These are phyloP conservation scores for Macroglossus sobrinus DNA, from an alignment of 2,113 vertebrate species.

Conservation along the genomic window DNA sequence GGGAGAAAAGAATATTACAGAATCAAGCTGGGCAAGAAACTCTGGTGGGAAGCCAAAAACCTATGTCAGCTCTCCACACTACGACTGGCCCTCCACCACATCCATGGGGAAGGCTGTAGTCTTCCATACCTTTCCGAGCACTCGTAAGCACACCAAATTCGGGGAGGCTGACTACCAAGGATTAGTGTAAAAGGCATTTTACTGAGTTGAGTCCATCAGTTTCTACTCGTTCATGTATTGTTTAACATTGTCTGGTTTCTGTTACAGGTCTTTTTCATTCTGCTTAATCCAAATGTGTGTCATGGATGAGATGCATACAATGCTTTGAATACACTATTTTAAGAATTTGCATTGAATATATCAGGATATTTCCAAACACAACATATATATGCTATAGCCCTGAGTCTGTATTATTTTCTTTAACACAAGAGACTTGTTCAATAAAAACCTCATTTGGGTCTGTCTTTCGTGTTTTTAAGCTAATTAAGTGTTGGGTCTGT, in stretches of 20 bases:
- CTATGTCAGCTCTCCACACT: not conserved
- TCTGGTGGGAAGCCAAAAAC: not conserved
- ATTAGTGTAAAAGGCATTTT: not conserved
- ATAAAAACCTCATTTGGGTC: slow-evolving; percentile 55
- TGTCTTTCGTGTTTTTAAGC: slow-evolving; percentile 40
- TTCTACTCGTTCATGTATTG: not conserved
- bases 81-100: not conserved
- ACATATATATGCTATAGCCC: not conserved
- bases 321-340: slow-evolving; percentile 4
- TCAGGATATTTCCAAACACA: slow-evolving; percentile 46
- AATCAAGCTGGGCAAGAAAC: not conserved
- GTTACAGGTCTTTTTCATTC: slow-evolving; percentile 45
- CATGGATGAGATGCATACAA: not conserved
- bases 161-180: not conserved
- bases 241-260: slow-evolving; percentile 38
- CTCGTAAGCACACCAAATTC: not conserved
- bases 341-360: slow-evolving; percentile 54
- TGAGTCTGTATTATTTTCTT: slow-evolving; percentile 55
- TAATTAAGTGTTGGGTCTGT: no score
- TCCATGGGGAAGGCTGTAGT: not conserved
- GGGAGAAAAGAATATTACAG: not conserved
- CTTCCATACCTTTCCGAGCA: not conserved
- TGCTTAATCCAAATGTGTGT: slow-evolving; percentile 63
- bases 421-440: slow-evolving; percentile 55
- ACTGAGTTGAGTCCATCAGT: not conserved